Evolutionary conservation across 2,888 invertebrate genomes (phyloP), one percentile per base, ranked within the genome.

Genomic region (Amiota mariae): DNA sequence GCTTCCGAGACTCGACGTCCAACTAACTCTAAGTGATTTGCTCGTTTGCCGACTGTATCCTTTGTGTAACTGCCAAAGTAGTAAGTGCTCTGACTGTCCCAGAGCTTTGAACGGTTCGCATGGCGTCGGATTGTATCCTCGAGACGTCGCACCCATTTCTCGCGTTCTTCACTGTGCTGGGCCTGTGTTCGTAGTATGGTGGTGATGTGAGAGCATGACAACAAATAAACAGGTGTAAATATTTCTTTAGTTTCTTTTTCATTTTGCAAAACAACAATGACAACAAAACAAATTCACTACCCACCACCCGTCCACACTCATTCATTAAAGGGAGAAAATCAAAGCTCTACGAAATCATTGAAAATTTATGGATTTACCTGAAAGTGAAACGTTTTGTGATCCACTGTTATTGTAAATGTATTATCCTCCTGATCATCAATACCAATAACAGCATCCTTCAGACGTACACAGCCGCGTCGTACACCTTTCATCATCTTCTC

Each of bases 361-460:
- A n/a, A 54, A 51, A 11, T 15, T 15, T 11, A 18, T 8, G 13
- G 1, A 78, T 83, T 84, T 81, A 92, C 93, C 93, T 99, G 99
- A 90, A 99, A 98, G 91, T 99, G 99, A 91, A 99, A 99, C 13
- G 98, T 98, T 91, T 99, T 99, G 85, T 98, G 97, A 91, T 99
- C 99, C 70, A 98, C 98, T 8, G 98, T 98, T 86, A 99, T 97
- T 68, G 99, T 99, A 91, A 99, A 99, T 8, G 98, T 98, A 87
- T 98, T 97, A 90, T 99, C 99, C 90, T 99, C 98, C 90, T 98
- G 98, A 89, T 98, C 98, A 88, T 99, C 99, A 83, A 99, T 99
- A 67, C 99, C 99, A 87, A 99, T 97, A 61, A 99, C 95, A 1
- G 99, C 99, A 68, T 98, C 98, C 90, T 97, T 95, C 61, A 99